phyloP scores from a whole-genome alignment of 2,113 vertebrate genomes.

The Hirundichthys speculiger region DNA sequence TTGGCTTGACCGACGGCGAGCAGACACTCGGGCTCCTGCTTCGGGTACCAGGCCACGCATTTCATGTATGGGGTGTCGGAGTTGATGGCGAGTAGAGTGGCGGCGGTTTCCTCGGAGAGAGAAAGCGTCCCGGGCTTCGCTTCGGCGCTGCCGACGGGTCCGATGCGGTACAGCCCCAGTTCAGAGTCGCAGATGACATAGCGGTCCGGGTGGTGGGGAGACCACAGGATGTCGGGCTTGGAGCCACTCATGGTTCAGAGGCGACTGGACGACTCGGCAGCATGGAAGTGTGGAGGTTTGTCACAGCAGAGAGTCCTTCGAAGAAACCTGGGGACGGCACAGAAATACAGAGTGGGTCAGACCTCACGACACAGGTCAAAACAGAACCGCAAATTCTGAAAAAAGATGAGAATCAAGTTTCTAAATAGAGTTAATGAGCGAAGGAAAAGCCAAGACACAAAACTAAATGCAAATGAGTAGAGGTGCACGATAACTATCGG shows the following conservation, averaged over 20 bases:
- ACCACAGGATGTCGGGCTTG: constrained; percentile 98
- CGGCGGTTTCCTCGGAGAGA: constrained; percentile 91
- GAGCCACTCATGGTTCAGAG: constrained; percentile 90
- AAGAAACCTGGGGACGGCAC: neutral
- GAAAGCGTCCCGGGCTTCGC: constrained; percentile 90
- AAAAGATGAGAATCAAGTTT: neutral
- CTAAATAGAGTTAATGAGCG: neutral
- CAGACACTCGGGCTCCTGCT: constrained; percentile 94
- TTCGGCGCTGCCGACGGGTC: constrained; percentile 87
- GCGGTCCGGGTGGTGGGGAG: constrained; percentile 93
- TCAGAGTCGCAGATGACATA: constrained; percentile 98
- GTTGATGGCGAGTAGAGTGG: constrained; percentile 93
- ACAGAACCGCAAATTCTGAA: neutral
- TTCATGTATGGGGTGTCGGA: constrained; percentile 98
- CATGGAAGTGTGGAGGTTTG: constrained; percentile 3
- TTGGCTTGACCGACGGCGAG: constrained; percentile 97
- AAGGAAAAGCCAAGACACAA: no score
- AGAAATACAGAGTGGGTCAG: neutral
- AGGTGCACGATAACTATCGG: no score
- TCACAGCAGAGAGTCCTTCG: neutral
- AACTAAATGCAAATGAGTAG: no score
- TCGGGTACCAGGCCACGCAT: constrained; percentile 99
- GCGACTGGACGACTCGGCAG: constrained; percentile 7
- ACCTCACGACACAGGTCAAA: neutral
- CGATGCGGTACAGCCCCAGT: constrained; percentile 93